Conservation (phyloP, 2,113 vertebrate genomes). For the Calidris pugnax region DNA sequence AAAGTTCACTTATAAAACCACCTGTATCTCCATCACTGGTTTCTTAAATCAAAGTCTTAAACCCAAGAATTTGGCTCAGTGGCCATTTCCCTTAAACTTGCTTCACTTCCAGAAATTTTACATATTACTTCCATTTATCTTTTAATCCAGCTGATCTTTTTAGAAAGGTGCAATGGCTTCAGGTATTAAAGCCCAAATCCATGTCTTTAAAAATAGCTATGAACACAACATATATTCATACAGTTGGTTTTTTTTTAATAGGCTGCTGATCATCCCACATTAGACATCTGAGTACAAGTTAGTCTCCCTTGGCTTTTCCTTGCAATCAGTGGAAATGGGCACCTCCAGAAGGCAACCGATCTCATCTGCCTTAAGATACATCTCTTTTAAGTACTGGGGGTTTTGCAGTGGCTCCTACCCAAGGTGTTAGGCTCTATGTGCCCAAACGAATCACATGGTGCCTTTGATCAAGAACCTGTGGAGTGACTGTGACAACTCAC, state of each 20-base stretch:
- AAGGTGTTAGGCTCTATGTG: not conserved
- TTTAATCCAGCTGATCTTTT: not conserved
- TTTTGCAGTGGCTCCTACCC: not conserved
- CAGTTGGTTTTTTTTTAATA: not conserved
- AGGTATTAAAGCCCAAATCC: fast-evolving
- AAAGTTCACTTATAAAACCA: not conserved
- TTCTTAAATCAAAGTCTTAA: not conserved
- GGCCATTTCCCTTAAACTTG: not conserved
- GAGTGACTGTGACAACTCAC: not conserved
- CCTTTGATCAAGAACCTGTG: not conserved
- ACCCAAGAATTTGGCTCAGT: not conserved
- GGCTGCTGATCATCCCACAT: not conserved
- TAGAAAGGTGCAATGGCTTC: not conserved
- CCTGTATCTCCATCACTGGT: not conserved
- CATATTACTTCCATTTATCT: not conserved
- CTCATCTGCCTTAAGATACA: not conserved
- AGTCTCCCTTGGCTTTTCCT: not conserved
- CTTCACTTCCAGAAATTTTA: not conserved
- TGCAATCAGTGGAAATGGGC: not conserved
- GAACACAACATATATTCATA: not conserved
- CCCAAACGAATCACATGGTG: not conserved
- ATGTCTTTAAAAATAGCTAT: not conserved
- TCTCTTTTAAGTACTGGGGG: not conserved
- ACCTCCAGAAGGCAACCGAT: not conserved
- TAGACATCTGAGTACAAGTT: not conserved